A percentile compares a stretch with the other conserved stretches of the same genome.
Conservation (phyloP, 2,797 vertebrate species). For the Hylomyscus alleni region DNA sequence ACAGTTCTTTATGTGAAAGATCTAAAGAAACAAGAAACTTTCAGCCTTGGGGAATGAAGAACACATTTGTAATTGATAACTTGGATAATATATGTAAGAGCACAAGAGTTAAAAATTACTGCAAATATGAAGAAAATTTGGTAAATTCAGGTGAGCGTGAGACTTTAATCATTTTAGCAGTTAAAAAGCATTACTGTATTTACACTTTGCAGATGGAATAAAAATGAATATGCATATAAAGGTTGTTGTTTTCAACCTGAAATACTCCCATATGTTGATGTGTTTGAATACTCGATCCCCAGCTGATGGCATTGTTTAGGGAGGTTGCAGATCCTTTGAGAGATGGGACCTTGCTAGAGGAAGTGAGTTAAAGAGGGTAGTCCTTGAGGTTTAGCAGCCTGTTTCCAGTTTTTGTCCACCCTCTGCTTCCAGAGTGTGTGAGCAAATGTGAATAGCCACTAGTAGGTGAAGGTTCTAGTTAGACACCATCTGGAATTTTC, state of each 20-base stretch:
- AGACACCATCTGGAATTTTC: neutral
- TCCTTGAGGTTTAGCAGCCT: neutral
- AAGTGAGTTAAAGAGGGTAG: neutral
- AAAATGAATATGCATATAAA: neutral
- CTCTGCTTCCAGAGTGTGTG: neutral
- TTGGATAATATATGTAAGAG: conserved; percentile 24
- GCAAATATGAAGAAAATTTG: conserved; percentile 1
- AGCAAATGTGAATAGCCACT: too few relatives aligned
- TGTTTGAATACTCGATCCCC: neutral
- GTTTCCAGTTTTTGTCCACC: neutral
- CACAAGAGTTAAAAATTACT: neutral
- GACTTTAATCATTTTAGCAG: neutral
- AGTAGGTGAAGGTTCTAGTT: neutral
- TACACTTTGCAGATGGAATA: conserved; percentile 18
- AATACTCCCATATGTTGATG: neutral
- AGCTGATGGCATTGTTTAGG: neutral
- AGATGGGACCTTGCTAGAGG: neutral
- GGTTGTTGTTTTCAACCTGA: neutral
- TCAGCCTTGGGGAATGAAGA: neutral
- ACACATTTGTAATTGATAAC: neutral
- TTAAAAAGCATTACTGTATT: neutral
- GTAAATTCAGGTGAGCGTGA: neutral
- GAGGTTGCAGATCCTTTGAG: neutral
- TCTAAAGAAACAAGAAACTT: conserved; percentile 30
- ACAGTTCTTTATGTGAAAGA: neutral